Conservation (phyloP, 2,888 invertebrate species). For the Eurytoma californica region DNA sequence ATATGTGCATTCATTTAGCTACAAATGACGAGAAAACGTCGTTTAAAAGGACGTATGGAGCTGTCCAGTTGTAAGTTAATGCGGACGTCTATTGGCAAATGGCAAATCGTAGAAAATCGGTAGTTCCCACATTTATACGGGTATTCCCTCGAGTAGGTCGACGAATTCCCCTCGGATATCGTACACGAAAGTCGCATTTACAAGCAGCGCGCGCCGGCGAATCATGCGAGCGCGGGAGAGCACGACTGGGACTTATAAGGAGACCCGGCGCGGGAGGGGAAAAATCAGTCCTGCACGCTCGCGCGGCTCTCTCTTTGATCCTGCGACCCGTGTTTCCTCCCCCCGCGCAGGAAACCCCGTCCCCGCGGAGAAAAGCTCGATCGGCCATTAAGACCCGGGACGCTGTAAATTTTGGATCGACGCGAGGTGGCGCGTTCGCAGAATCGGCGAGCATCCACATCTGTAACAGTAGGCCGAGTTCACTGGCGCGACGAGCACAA, state of each 20-base stretch:
- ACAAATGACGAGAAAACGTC: background rate
- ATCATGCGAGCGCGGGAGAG: background rate
- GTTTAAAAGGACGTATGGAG: too few species aligned
- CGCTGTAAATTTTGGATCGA: background rate
- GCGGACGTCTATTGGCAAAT: too few species aligned
- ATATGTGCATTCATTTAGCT: background rate
- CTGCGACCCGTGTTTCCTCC: too few species aligned
- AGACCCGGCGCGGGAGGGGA: background rate
- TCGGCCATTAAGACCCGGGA: too few species aligned
- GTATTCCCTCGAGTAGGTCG: background rate
- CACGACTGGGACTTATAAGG: background rate
- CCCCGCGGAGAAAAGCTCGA: too few species aligned
- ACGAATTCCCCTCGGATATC: background rate
- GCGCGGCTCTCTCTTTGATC: too few species aligned
- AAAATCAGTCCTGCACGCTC: background rate
- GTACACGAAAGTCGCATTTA: conserved; percentile 9
- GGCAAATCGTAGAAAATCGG: too few species aligned
- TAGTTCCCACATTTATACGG: background rate
- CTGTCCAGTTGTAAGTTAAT: too few species aligned
- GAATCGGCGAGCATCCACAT: background rate
- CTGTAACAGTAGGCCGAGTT: too few species aligned
- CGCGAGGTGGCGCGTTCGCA: background rate
- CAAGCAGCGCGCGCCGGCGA: background rate
- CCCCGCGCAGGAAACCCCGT: too few species aligned
- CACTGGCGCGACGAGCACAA: too few species aligned